phyloP scores from a whole-genome alignment of 1,140 invertebrate species.

The Calephelis nemesis region DNA sequence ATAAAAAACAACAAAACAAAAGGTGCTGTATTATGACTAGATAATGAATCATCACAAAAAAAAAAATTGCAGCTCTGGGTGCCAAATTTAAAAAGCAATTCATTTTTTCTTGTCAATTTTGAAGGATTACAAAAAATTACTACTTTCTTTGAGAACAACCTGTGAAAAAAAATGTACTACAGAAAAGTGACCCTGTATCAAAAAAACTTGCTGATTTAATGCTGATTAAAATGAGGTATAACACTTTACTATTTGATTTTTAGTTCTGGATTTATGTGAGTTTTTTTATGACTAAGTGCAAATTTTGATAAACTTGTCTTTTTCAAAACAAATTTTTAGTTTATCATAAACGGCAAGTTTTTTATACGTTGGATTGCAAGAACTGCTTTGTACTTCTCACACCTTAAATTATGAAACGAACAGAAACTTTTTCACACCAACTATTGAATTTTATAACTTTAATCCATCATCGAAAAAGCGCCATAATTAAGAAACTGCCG shows the following conservation, averaged over 20 bases:
- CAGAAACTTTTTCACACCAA: constrained; percentile 14
- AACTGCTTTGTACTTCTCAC: constrained; percentile 12
- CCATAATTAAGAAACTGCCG: constrained; percentile 3
- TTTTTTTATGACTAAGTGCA: constrained; percentile 18
- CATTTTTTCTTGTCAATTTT: no score
- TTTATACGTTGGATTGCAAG: constrained; percentile 14
- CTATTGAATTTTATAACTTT: constrained; percentile 14
- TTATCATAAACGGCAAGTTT: constrained; percentile 14
- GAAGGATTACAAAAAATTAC: no score
- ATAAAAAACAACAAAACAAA: constrained; percentile 10
- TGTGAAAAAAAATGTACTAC: constrained; percentile 20
- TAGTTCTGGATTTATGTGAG: constrained; percentile 10
- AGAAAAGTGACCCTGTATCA: constrained; percentile 18
- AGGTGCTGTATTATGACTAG: constrained; percentile 2
- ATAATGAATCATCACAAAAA: neutral
- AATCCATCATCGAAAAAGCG: constrained; percentile 13
- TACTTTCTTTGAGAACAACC: no score
- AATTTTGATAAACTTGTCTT: constrained; percentile 20
- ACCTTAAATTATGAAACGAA: neutral
- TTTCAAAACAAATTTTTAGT: constrained; percentile 3
- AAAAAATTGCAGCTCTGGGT: constrained; percentile 20
- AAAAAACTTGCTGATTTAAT: constrained; percentile 20
- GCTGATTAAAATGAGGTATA: constrained; percentile 11
- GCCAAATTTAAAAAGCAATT: constrained; percentile 15
- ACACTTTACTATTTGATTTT: constrained; percentile 3